Base-by-base conservation (phyloP, 1,140 invertebrate species). In the Drosophila malerkotliana region DNA sequence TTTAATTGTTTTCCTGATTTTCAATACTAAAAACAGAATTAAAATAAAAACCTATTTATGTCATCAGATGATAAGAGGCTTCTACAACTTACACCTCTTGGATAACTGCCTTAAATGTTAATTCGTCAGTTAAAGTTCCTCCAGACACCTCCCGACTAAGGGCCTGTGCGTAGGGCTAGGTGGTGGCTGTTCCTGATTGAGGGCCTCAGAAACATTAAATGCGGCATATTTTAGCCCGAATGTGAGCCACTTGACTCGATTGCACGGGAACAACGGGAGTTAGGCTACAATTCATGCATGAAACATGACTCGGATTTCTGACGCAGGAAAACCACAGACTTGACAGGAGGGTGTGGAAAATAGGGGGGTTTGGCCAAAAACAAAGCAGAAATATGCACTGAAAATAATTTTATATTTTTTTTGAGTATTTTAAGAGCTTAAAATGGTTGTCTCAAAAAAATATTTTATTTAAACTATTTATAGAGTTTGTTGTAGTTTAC, bases 201-300 rank as follows among this genome's bases (percentile, higher is more conserved):
- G 63, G 58, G 71, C 45, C 55, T 53, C 45, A 55, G 66, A 79
- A 72, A 79, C 60, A 63, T 64, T 75, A 75, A 79, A 64, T 67
- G 61, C 53, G 72, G 79, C 73, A 69, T 72, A 80, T 80, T 81
- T 76, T 60, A 68, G 61, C 47, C 39, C 66, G 62, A 47, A 58
- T 78, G 56, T 77, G 71, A 52, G 53, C 78, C 79, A 69, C 78
- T 82, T 83, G 79, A 84, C 77, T 84, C 80, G 72, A 85, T 85
- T 80, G 77, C 80, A 61, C 67, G 67, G 41, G 77, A 85, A 84
- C 80, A 73, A 85, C 81, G 76, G 80, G 77, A 79, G 72, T 84
- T 84, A 67, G 79, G 80, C 80, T 69, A 79, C 80, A 79, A 85
- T 84, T 84, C 80, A 84, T 84, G 80, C 81, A 69, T 84, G 81